Conservation (phyloP, 1,140 invertebrate genomes). For the Dendroctonus valens region DNA sequence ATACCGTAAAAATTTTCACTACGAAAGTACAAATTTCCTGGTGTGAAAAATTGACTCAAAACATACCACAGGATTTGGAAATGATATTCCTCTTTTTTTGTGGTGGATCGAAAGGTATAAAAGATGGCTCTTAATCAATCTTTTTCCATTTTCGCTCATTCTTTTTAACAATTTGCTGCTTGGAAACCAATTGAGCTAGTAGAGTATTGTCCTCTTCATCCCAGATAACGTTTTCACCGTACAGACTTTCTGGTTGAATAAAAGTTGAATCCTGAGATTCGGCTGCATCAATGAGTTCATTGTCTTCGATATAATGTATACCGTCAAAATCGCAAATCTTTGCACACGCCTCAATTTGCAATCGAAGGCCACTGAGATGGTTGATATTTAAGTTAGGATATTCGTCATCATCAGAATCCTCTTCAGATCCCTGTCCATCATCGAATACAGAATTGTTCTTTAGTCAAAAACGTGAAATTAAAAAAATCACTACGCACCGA, state of each 20-base stretch:
- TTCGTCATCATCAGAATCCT: conserved; percentile 32
- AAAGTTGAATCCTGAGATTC: too few species aligned
- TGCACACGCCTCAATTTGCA: conserved; percentile 6
- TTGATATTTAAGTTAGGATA: conserved; percentile 21
- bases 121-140: too few species aligned
- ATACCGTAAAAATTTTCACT: conserved; percentile 32
- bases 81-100: not conserved
- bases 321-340: too few species aligned
- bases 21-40: conserved; percentile 18
- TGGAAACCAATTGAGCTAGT: too few species aligned
- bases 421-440: conserved; percentile 20
- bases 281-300: too few species aligned
- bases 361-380: conserved; percentile 29
- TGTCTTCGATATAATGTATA: too few species aligned
- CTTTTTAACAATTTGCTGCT: too few species aligned
- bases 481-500: conserved; percentile 12
- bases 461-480: conserved; percentile 27
- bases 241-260: conserved; percentile 1
- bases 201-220: too few species aligned
- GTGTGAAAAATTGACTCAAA: conserved; percentile 27
- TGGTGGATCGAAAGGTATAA: too few species aligned
- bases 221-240: too few species aligned
- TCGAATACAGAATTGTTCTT: conserved; percentile 17
- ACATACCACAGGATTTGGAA: not conserved
- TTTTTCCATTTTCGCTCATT: too few species aligned